Evolutionary conservation across 2,797 vertebrate genomes (phyloP).

Genomic region (Microchirus variegatus): DNA sequence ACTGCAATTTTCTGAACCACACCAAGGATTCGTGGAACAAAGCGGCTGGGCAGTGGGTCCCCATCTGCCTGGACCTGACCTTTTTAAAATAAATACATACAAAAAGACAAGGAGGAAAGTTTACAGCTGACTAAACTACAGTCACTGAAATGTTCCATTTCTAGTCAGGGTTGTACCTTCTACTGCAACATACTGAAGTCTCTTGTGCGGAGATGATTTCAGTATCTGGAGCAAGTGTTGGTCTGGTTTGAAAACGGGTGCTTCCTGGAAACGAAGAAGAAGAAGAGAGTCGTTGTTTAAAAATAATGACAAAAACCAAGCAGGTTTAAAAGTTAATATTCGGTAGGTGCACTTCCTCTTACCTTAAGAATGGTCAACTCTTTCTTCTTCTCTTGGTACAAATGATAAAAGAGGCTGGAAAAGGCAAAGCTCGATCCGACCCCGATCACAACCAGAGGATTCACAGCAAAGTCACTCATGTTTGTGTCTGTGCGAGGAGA

Average conservation of each 20-base stretch:
- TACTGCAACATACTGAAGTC: constrained; percentile 80
- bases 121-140: background rate
- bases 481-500: constrained; percentile 4
- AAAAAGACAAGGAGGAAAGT: background rate
- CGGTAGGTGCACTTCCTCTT: constrained; percentile 1
- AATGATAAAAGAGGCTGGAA: constrained; percentile 74
- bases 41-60: constrained; percentile 76
- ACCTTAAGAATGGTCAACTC: constrained; percentile 72
- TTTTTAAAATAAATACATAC: constrained; percentile 43
- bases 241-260: constrained; percentile 77
- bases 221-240: constrained; percentile 70
- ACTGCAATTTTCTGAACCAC: constrained; percentile 76
- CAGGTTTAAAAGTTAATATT: background rate
- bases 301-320: background rate
- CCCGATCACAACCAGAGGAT: constrained; percentile 67
- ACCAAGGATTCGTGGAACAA: constrained; percentile 73
- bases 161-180: constrained; percentile 71
- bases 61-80: constrained; percentile 76
- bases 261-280: constrained; percentile 70
- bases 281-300: background rate
- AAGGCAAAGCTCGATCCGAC: constrained; percentile 73
- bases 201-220: constrained; percentile 58
- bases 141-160: background rate
- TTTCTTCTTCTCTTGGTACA: constrained; percentile 73
- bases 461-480: constrained; percentile 70